Conservation (phyloP, 2,113 vertebrate genomes). For the Neofelis nebulosa region DNA sequence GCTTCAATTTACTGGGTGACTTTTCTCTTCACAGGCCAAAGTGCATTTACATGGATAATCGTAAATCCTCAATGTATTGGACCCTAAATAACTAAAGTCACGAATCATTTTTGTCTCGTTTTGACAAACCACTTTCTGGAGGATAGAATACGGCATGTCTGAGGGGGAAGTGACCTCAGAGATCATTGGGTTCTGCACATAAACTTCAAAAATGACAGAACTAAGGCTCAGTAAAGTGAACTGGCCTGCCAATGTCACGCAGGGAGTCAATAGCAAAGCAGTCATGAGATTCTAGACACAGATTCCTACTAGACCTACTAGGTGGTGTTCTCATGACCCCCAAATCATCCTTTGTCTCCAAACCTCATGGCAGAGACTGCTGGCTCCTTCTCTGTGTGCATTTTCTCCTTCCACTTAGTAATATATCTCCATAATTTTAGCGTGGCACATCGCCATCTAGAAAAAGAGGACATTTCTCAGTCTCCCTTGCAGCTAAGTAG, state of each 20-base stretch:
- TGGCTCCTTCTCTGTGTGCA: not conserved
- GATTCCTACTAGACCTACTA: not conserved
- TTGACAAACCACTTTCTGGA: not conserved
- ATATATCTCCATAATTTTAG: not conserved
- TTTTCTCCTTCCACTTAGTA: not conserved
- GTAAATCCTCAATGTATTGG: not conserved
- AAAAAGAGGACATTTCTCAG: not conserved
- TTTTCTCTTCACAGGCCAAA: slow-evolving; percentile 28
- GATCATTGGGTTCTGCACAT: not conserved
- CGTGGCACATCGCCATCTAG: fast-evolving
- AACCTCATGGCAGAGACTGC: not conserved
- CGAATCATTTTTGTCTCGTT: not conserved
- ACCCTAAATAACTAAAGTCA: not conserved
- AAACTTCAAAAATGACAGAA: not conserved
- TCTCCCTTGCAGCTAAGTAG: not conserved
- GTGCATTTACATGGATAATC: not conserved
- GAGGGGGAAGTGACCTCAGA: not conserved
- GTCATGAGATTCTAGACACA: not conserved
- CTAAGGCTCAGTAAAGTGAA: not conserved
- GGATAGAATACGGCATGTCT: not conserved
- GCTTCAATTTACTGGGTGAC: not conserved
- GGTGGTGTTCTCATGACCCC: not conserved
- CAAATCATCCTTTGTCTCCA: not conserved
- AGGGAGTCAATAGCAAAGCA: not conserved
- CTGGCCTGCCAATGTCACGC: not conserved